These are phyloP conservation scores for Enhydra lutris DNA, from an alignment of 2,113 vertebrate genomes.

Conservation along the genomic window DNA sequence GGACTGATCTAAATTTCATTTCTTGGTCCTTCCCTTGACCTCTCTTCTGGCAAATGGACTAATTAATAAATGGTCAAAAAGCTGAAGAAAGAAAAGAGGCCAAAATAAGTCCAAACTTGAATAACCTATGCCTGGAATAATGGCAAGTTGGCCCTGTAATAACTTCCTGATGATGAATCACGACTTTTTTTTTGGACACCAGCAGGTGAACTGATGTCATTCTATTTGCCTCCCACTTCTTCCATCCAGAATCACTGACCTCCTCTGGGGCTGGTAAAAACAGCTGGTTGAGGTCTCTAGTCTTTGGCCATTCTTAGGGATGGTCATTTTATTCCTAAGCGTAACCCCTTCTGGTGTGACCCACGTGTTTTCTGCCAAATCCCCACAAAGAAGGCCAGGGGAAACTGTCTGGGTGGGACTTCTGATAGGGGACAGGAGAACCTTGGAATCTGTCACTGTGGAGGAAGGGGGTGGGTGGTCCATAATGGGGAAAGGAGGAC, in stretches of 20 bases:
- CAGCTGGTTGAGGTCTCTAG: slow-evolving; percentile 98
- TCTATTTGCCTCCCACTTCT: slow-evolving; percentile 95
- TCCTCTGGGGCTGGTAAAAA: slow-evolving; percentile 98
- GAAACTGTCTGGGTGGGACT: slow-evolving; percentile 87
- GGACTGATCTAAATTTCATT: slow-evolving; percentile 25
- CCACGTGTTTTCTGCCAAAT: slow-evolving; percentile 84
- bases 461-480: slow-evolving; percentile 90
- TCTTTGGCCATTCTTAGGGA: slow-evolving; percentile 98
- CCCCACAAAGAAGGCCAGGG: slow-evolving; percentile 84
- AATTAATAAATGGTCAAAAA: slow-evolving; percentile 43
- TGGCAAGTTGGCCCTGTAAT: slow-evolving; percentile 50
- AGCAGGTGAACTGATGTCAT: slow-evolving; percentile 74
- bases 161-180: slow-evolving; percentile 35
- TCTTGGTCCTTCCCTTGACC: not conserved
- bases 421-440: slow-evolving; percentile 90
- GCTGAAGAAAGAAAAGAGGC: slow-evolving; percentile 2
- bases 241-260: slow-evolving; percentile 97
- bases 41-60: slow-evolving; percentile 13
- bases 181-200: slow-evolving; percentile 10
- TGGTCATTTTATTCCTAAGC: slow-evolving; percentile 96
- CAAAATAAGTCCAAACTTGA: slow-evolving; percentile 3
- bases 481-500: slow-evolving; percentile 96
- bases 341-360: slow-evolving; percentile 87
- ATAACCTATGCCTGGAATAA: slow-evolving; percentile 13
- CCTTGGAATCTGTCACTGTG: slow-evolving; percentile 83